Evolutionary conservation across 2,797 vertebrate genomes (phyloP), one percentile per base, ranked within the genome.

Genomic region (Falco novaeseelandiae): DNA sequence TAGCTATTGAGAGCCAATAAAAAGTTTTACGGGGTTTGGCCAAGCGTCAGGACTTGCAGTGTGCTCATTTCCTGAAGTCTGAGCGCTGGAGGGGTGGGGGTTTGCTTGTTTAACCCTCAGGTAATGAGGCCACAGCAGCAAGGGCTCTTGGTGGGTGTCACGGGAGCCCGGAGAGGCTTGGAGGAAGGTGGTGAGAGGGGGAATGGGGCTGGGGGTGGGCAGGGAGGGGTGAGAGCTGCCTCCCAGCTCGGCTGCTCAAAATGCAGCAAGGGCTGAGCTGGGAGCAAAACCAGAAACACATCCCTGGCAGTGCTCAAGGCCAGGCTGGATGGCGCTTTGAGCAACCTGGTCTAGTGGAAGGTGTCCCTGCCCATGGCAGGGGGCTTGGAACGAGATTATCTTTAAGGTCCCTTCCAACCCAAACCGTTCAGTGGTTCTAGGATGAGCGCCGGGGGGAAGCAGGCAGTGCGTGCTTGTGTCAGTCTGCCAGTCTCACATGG

Each of bases 31-130:
- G 0, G 91, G 89, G 38, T 48, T 87, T 93, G 93, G 93, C 87
- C n/a, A 16, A 89, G 83, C 10, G 1, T 86, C 85, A 65, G 95
- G 82, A 21, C 85, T 61, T 5, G 2, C 71, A 42, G 55, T 30
- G 55, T 32, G 70, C 79, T 96, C 58, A 66, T 92, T 96, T 96
- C 89, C 96, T 93, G 94, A 30, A 94, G 94, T 10, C 84, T 6
- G 23, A 58, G 65, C 0, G 0, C 91, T 44, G 52, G 25, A 51
- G 69, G 55, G 72, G 62, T 0, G n/a, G 21, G 58, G 58, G 40
- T 26, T 94, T 83, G 80, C 62, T 95, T 81, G 61, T 71, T 79
- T 95, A 94, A 93, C 89, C 87, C 22, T 0, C 0, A 8, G 69
- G 83, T 72, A 71, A n/a, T 6, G 21, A 32, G 72, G 72, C 67